Percentiles rank a stretch among this genome's conserved stretches.
These are phyloP conservation scores for Xiphophorus maculatus DNA, from an alignment of 2,113 vertebrate genomes.

Conservation along the genomic window DNA sequence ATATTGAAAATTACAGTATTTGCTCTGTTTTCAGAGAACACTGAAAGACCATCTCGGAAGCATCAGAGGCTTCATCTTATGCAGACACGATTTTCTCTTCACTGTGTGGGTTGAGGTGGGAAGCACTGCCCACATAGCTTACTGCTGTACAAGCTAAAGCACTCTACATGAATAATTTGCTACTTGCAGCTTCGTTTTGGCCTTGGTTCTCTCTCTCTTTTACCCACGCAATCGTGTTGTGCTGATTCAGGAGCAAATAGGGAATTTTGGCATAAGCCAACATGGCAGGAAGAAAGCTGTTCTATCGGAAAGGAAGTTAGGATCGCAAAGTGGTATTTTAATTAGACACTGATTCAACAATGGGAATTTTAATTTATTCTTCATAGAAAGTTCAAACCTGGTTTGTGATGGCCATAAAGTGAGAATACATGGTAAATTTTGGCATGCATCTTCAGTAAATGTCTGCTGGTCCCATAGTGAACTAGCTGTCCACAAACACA, in stretches of 20 bases:
- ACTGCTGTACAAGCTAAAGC: slow-evolving; percentile 61
- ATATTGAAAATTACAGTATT: slow-evolving; percentile 24
- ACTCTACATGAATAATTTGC: slow-evolving; percentile 75
- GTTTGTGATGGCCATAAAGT: neutral
- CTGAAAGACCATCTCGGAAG: slow-evolving; percentile 37
- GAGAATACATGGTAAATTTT: slow-evolving; percentile 1
- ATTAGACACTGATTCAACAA: neutral
- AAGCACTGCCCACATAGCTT: slow-evolving; percentile 49
- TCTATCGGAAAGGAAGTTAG: slow-evolving; percentile 1
- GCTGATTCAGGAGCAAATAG: slow-evolving; percentile 63
- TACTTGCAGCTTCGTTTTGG: slow-evolving; percentile 59
- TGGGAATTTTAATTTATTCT: neutral
- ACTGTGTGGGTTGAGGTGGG: slow-evolving; percentile 59
- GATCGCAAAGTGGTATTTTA: neutral
- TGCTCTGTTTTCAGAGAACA: slow-evolving; percentile 40
- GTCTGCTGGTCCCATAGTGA: slow-evolving; percentile 14
- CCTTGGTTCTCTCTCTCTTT: slow-evolving; percentile 53
- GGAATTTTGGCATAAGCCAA: slow-evolving; percentile 49
- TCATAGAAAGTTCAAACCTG: neutral
- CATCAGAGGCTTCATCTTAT: slow-evolving; percentile 34
- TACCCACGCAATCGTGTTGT: slow-evolving; percentile 60
- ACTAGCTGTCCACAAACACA: slow-evolving; percentile 34
- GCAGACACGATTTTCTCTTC: slow-evolving; percentile 43
- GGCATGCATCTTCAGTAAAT: slow-evolving; percentile 11
- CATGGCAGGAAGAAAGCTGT: slow-evolving; percentile 43